Evolutionary conservation across 2,888 invertebrate genomes (phyloP).

Genomic region (Nemoura dubitans): DNA sequence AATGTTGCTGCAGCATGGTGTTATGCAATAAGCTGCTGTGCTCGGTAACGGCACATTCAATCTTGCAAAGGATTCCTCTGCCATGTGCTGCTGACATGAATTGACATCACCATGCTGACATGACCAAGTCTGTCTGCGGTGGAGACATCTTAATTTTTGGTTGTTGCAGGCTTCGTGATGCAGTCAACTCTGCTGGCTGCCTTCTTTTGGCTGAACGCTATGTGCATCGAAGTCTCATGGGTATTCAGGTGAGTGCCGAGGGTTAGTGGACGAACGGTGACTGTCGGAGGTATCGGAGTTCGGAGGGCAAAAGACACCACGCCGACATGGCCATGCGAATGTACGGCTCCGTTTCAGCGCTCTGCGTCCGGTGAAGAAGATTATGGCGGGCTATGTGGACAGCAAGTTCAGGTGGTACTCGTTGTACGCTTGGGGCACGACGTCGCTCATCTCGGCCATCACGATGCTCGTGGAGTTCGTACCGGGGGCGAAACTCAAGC

Average conservation of each 20-base stretch:
- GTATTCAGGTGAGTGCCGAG: conserved; percentile 49
- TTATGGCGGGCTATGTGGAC: conserved; percentile 46
- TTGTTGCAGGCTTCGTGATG: conserved; percentile 48
- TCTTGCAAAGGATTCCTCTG: no score
- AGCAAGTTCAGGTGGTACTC: conserved; percentile 53
- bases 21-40: no score
- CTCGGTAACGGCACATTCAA: no score
- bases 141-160: neutral
- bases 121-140: no score
- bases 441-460: conserved; percentile 49
- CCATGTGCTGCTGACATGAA: neutral
- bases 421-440: conserved; percentile 53
- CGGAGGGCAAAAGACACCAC: neutral
- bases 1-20: no score
- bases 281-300: no score
- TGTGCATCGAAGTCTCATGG: conserved; percentile 53
- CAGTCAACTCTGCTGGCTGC: conserved; percentile 52
- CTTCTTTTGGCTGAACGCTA: conserved; percentile 53
- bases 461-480: conserved; percentile 51
- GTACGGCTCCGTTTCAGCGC: conserved; percentile 47
- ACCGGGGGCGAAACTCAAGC: conserved; percentile 47
- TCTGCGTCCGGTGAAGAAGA: conserved; percentile 48
- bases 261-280: no score
- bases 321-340: neutral
- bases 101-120: no score